These are phyloP conservation scores for Spodoptera littoralis DNA, from an alignment of 2,888 invertebrate species.

Conservation along the genomic window DNA sequence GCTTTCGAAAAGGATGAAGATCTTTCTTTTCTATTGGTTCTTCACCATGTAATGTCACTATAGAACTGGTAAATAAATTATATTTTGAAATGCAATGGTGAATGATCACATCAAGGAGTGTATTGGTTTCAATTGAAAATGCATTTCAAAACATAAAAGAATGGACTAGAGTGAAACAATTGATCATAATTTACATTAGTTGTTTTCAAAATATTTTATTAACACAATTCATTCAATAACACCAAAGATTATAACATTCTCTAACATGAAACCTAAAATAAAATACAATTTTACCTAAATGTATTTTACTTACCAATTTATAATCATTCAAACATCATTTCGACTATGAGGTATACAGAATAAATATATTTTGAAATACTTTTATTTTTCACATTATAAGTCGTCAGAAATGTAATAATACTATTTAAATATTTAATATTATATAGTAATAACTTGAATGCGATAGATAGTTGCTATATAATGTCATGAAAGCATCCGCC, in stretches of 20 bases:
- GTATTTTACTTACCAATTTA: constrained; percentile 87
- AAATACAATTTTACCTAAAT: constrained; percentile 87
- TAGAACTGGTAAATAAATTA: no score
- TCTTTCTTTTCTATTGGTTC: no score
- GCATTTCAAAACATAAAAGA: constrained; percentile 26
- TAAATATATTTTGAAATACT: constrained; percentile 84
- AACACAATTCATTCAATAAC: constrained; percentile 90
- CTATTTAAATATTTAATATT: constrained; percentile 67
- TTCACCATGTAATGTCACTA: no score
- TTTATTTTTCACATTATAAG: constrained; percentile 74
- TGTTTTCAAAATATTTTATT: constrained; percentile 89
- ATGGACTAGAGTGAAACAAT: constrained; percentile 76
- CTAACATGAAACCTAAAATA: constrained; percentile 89
- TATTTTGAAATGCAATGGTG: not conserved
- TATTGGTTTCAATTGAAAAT: constrained; percentile 19
- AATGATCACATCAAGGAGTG: constrained; percentile 27
- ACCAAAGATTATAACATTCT: constrained; percentile 90
- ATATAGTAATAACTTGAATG: constrained; percentile 72
- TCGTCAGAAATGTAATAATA: constrained; percentile 79
- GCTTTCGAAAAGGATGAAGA: no score
- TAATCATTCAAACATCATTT: constrained; percentile 88
- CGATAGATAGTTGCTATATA: constrained; percentile 75
- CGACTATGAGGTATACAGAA: constrained; percentile 88
- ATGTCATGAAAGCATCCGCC: constrained; percentile 79
- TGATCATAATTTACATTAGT: constrained; percentile 83